Conservation (phyloP, 2,888 invertebrate genomes). For the Drosophila helvetica region DNA sequence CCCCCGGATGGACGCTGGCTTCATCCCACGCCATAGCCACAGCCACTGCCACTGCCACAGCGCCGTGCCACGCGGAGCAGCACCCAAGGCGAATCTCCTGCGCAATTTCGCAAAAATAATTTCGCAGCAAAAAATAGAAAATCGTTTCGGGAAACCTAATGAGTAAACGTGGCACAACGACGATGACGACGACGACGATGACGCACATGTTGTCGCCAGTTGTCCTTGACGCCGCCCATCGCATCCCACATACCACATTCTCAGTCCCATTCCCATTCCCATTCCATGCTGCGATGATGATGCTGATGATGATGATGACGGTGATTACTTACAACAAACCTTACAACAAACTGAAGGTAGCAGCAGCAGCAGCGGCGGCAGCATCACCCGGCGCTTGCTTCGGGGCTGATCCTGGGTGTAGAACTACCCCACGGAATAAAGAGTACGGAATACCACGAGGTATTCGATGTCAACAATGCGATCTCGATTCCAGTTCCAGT, state of each 20-base stretch:
- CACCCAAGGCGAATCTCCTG: conserved; percentile 44
- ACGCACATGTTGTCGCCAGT: conserved; percentile 77
- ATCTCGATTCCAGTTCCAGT: conserved; percentile 56
- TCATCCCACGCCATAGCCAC: conserved; percentile 33
- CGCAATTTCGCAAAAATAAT: conserved; percentile 65
- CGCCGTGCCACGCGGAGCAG: not conserved
- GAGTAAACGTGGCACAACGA: conserved; percentile 74
- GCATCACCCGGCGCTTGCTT: conserved; percentile 60
- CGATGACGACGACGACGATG: conserved; percentile 60
- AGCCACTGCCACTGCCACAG: not conserved
- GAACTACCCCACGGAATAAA: conserved; percentile 59
- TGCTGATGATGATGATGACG: conserved; percentile 71
- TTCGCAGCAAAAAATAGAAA: conserved; percentile 35
- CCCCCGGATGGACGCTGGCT: conserved; percentile 46
- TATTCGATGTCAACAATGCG: conserved; percentile 67
- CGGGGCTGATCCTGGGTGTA: conserved; percentile 63
- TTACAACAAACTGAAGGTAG: conserved; percentile 66
- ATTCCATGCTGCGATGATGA: conserved; percentile 41
- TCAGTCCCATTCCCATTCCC: conserved; percentile 4
- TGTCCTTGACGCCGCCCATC: conserved; percentile 64
- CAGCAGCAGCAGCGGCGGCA: conserved; percentile 33
- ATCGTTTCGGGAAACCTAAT: conserved; percentile 60
- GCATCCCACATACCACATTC: conserved; percentile 10
- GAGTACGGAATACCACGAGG: conserved; percentile 21
- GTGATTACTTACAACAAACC: conserved; percentile 72